A percentile compares a stretch with the other conserved stretches of the same genome.
phyloP scores from a whole-genome alignment of 37 sponge, comb jelly and placozoan species.

The Axinella damicornis region DNA sequence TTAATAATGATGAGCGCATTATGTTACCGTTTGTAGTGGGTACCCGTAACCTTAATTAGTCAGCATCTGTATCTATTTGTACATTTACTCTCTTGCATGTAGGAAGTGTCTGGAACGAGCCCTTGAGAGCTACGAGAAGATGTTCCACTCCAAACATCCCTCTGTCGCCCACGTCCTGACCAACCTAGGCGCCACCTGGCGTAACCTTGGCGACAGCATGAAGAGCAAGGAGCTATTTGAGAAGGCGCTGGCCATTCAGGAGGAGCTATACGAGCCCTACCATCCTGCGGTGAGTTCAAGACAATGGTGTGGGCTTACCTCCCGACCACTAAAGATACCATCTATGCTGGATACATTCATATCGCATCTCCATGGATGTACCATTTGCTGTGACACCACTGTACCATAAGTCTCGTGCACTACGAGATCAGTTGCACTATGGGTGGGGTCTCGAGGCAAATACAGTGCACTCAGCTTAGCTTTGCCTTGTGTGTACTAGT shows the following conservation, averaged over 20 bases:
- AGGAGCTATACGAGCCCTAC: not conserved
- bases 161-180: not conserved
- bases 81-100: not conserved
- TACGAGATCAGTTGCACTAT: too few species aligned
- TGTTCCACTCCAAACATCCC: not conserved
- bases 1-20: too few species aligned
- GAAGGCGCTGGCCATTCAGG: not conserved
- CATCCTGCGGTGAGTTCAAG: not conserved
- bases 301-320: not conserved
- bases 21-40: too few species aligned
- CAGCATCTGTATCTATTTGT: too few species aligned
- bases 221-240: not conserved
- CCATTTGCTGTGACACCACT: too few species aligned
- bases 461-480: too few species aligned
- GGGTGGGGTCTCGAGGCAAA: too few species aligned
- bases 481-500: too few species aligned
- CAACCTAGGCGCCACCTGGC: not conserved
- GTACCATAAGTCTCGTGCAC: too few species aligned
- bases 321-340: not conserved
- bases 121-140: not conserved
- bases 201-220: not conserved
- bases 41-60: too few species aligned
- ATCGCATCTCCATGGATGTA: too few species aligned
- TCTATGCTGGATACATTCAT: too few species aligned
- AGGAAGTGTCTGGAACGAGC: constrained; percentile 6